Evolutionary conservation across 2,797 vertebrate genomes (phyloP).

Genomic region (Trachops cirrhosus): DNA sequence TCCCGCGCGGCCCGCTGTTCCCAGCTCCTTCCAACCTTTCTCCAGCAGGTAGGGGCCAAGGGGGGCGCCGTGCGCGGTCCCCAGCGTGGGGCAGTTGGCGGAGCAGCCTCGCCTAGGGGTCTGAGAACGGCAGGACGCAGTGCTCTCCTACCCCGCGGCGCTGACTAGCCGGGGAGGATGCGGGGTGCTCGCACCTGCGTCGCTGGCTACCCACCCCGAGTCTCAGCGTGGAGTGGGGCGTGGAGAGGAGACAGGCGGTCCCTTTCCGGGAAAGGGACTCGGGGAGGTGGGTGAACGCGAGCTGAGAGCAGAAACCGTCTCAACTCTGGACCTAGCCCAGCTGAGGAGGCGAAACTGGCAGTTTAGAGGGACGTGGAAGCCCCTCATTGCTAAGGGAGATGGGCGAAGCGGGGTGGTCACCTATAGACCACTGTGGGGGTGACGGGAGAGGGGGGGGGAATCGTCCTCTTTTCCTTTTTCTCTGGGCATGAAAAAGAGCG

Average conservation of each 20-base stretch:
- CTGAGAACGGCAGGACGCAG: not conserved
- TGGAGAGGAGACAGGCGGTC: not conserved
- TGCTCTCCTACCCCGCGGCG: not conserved
- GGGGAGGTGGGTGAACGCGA: not conserved
- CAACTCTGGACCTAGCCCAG: not conserved
- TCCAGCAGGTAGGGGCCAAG: constrained; percentile 45
- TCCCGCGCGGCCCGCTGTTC: not conserved
- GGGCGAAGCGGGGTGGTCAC: not conserved
- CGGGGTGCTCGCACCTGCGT: not conserved
- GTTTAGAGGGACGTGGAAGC: not conserved
- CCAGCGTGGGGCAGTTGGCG: not conserved
- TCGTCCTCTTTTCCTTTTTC: not conserved
- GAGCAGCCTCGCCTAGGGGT: not conserved
- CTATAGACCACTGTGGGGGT: not conserved
- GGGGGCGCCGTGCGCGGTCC: not conserved
- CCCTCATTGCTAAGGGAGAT: constrained; percentile 48
- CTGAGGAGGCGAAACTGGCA: not conserved
- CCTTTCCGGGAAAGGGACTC: not conserved
- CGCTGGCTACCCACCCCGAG: not conserved
- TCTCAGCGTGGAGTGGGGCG: not conserved
- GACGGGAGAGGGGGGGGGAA: not conserved
- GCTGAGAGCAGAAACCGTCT: not conserved
- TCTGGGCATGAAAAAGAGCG: not conserved
- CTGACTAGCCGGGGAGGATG: not conserved
- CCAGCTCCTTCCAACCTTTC: not conserved